These are phyloP conservation scores for Drosophila birchii DNA, from an alignment of 2,888 invertebrate genomes.

Conservation along the genomic window DNA sequence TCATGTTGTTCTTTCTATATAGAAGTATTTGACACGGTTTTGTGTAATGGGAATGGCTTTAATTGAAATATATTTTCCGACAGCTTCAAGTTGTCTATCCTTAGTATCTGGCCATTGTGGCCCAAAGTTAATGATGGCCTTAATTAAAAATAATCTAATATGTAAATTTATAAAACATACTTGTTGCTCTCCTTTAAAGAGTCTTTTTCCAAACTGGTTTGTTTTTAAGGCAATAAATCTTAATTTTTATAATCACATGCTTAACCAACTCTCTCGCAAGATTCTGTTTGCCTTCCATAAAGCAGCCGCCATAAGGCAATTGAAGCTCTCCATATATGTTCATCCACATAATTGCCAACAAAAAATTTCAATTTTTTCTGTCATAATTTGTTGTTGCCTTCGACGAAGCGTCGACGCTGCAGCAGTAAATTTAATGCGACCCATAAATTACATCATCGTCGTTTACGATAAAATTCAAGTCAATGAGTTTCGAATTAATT, in stretches of 20 bases:
- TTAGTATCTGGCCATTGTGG: not conserved
- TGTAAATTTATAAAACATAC: not conserved
- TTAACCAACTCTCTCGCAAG: slow-evolving; percentile 9
- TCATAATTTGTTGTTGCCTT: slow-evolving; percentile 35
- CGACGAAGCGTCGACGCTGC: slow-evolving; percentile 10
- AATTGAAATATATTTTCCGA: slow-evolving; percentile 37
- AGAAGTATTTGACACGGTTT: slow-evolving; percentile 78
- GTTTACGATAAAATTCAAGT: slow-evolving; percentile 42
- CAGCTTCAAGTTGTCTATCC: not conserved
- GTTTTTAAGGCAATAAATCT: slow-evolving; percentile 27
- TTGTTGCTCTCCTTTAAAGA: slow-evolving; percentile 1
- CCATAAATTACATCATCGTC: slow-evolving; percentile 79
- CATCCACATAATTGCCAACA: slow-evolving; percentile 67
- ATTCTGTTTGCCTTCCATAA: slow-evolving; percentile 41
- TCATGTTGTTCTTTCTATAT: slow-evolving; percentile 68
- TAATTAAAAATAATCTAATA: slow-evolving; percentile 1
- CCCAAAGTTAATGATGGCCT: not conserved
- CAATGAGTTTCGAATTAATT: slow-evolving; percentile 57
- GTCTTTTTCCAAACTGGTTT: slow-evolving; percentile 8
- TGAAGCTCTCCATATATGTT: slow-evolving; percentile 70
- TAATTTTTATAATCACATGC: slow-evolving; percentile 21
- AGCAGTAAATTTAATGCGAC: slow-evolving; percentile 68
- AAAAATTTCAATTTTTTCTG: slow-evolving; percentile 49
- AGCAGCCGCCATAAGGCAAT: slow-evolving; percentile 59
- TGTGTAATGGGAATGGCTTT: slow-evolving; percentile 57